Evolutionary conservation across 2,113 vertebrate species (phyloP).

Genomic region (Fulmarus glacialis): DNA sequence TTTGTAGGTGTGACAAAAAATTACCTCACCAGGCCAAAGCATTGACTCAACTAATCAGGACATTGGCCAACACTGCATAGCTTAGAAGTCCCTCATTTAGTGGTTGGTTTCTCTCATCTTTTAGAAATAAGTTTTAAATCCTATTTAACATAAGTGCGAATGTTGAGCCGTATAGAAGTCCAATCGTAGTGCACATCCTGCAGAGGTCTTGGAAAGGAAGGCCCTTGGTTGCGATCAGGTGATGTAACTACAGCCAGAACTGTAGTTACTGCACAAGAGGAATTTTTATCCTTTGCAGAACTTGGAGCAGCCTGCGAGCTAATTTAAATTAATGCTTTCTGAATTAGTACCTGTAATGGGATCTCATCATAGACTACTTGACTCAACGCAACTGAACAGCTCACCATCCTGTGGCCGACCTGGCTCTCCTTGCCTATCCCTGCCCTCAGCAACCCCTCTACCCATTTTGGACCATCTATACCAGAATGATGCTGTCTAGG

Average conservation of each 20-base stretch:
- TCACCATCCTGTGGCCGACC: not conserved
- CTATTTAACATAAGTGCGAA: fast-evolving
- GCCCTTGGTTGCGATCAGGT: not conserved
- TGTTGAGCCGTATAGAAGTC: not conserved
- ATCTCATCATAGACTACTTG: not conserved
- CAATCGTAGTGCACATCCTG: not conserved
- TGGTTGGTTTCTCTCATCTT: not conserved
- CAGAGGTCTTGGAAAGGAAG: not conserved
- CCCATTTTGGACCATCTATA: not conserved
- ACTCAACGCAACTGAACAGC: not conserved
- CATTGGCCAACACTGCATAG: not conserved
- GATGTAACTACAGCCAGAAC: not conserved
- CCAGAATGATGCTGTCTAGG: not conserved
- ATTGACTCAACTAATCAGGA: not conserved
- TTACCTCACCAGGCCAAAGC: not conserved
- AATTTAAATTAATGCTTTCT: not conserved
- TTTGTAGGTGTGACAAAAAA: not conserved
- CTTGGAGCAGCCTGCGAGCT: not conserved
- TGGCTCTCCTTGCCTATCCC: not conserved
- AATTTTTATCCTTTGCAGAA: not conserved
- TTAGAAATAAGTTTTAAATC: not conserved
- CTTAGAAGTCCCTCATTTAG: not conserved
- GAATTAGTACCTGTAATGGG: not conserved
- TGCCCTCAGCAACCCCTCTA: not conserved
- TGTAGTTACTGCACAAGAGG: not conserved